Percentiles rank a stretch among this genome's conserved stretches.
These are phyloP conservation scores for Dipodomys spectabilis DNA, from an alignment of 2,113 vertebrate species.

Conservation along the genomic window DNA sequence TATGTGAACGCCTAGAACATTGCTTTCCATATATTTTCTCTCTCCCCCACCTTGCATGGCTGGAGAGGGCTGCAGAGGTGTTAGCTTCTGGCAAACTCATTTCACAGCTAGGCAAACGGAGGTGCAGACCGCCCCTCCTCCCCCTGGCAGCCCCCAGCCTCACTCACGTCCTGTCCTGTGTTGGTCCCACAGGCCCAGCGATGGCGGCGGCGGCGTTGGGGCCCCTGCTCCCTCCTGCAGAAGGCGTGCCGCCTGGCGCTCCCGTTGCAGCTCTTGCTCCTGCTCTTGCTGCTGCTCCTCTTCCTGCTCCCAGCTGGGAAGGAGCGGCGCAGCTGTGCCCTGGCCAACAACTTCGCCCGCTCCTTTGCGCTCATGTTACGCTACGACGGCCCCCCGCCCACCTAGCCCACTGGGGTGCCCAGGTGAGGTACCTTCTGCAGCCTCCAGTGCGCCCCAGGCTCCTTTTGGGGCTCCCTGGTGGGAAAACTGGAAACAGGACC, in stretches of 20 bases:
- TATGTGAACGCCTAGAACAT: too few relatives aligned
- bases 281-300: slow-evolving; percentile 92
- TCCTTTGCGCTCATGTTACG: slow-evolving; percentile 95
- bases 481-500: slow-evolving; percentile 36
- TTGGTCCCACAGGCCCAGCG: slow-evolving; percentile 80
- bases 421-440: slow-evolving; percentile 16
- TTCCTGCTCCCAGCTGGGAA: slow-evolving; percentile 92
- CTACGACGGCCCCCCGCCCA: slow-evolving; percentile 93
- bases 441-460: neutral
- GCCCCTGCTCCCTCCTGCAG: slow-evolving; percentile 80
- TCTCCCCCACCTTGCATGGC: neutral
- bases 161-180: rapidly evolving
- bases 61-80: neutral
- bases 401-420: slow-evolving; percentile 73
- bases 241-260: slow-evolving; percentile 91
- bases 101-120: rapidly evolving
- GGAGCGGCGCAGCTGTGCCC: slow-evolving; percentile 89
- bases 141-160: neutral
- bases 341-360: slow-evolving; percentile 95
- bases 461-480: neutral
- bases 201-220: slow-evolving; percentile 61
- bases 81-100: neutral
- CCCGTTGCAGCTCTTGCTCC: slow-evolving; percentile 90
- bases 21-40: neutral
- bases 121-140: rapidly evolving